Evolutionary conservation across 1,140 invertebrate species (phyloP).

Genomic region (Berghia stephanieae): DNA sequence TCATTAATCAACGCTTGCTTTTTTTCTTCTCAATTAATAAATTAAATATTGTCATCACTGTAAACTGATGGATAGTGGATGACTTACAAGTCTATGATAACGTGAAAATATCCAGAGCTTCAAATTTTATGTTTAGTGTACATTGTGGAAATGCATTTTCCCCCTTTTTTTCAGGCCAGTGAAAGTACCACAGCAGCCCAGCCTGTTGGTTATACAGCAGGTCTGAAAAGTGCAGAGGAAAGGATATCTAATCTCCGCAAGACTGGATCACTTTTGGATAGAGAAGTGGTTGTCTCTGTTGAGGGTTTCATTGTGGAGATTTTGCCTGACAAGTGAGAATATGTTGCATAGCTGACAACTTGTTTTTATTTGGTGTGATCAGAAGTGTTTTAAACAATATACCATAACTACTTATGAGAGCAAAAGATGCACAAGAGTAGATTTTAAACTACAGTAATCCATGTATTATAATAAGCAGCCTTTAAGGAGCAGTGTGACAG

Average conservation of each 20-base stretch:
- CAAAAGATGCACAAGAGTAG: neutral
- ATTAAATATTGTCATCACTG: no score
- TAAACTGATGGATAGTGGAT: no score
- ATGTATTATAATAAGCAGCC: no score
- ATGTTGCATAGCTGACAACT: neutral
- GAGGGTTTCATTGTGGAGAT: constrained; percentile 83
- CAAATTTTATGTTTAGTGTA: neutral
- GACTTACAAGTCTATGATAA: no score
- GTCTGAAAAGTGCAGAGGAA: constrained; percentile 72
- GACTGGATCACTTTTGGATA: constrained; percentile 65
- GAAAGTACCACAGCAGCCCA: constrained; percentile 69
- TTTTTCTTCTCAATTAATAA: no score
- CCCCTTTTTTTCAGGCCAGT: constrained; percentile 52
- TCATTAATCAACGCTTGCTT: no score
- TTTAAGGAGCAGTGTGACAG: no score
- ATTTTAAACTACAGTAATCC: no score
- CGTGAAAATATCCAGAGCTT: no score
- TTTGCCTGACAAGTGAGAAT: constrained; percentile 74
- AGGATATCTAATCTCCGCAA: constrained; percentile 59
- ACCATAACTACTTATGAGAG: no score
- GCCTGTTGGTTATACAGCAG: constrained; percentile 81
- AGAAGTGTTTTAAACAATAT: neutral
- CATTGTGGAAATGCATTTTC: neutral
- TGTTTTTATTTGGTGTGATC: neutral
- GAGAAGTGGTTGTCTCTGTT: constrained; percentile 77